A percentile compares a stretch with the other conserved stretches of the same genome.
These are phyloP conservation scores for Vanessa tameamea DNA, from an alignment of 1,140 invertebrate genomes.

Conservation along the genomic window DNA sequence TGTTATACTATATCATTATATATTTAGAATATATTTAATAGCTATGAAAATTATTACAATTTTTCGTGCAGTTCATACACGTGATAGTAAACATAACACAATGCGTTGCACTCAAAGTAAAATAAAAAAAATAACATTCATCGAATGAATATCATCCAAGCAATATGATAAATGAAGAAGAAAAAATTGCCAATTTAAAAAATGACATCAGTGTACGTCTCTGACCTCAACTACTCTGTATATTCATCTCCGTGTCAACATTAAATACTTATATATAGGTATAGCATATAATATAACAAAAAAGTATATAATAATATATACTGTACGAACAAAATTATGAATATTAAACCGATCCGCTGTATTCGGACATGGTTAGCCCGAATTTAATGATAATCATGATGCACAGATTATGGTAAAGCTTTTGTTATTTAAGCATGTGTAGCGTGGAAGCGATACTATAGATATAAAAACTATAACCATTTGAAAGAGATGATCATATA, in stretches of 20 bases:
- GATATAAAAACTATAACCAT: not conserved
- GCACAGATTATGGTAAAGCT: conserved; percentile 42
- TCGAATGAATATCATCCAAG: too few species aligned
- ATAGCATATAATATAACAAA: conserved; percentile 24
- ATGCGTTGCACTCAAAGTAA: too few species aligned
- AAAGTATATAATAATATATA: conserved; percentile 32
- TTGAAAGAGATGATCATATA: not conserved
- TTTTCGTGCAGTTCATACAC: too few species aligned
- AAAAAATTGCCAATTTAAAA: too few species aligned
- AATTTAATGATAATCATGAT: conserved; percentile 58
- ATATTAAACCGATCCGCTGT: conserved; percentile 51
- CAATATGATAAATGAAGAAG: too few species aligned
- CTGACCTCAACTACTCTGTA: conserved; percentile 25
- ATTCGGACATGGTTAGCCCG: conserved; percentile 43
- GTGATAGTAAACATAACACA: too few species aligned
- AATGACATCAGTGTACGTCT: not conserved
- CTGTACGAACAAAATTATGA: conserved; percentile 53
- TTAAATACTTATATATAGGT: conserved; percentile 22
- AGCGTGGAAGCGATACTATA: conserved; percentile 11
- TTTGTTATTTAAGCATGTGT: conserved; percentile 29
- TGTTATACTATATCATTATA: too few species aligned
- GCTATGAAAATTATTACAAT: too few species aligned
- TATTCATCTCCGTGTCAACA: conserved; percentile 18
- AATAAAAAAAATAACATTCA: too few species aligned
- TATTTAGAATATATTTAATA: too few species aligned